phyloP scores from a whole-genome alignment of 92 coral and sea anemone genomes.

The Phenganax subtilis region DNA sequence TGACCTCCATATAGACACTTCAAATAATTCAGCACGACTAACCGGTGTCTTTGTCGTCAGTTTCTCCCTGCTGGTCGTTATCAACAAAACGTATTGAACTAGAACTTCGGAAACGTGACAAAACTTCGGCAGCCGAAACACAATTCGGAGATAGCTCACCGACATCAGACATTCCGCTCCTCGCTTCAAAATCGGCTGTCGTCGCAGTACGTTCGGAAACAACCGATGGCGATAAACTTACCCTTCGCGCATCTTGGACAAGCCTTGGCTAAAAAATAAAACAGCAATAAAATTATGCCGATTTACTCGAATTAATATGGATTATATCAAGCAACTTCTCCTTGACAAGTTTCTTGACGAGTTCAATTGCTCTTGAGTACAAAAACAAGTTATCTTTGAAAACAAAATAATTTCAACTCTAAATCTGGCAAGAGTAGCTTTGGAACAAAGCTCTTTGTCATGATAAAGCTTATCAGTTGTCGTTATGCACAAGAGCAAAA shows the following conservation, averaged over 20 bases:
- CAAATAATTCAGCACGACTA: not conserved
- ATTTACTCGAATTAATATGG: too few relatives aligned
- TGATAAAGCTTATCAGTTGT: too few relatives aligned
- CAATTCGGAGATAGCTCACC: constrained; percentile 68
- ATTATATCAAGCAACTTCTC: too few relatives aligned
- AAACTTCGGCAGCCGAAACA: constrained; percentile 86
- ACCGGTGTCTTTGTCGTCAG: constrained; percentile 18
- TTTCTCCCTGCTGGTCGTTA: constrained; percentile 4
- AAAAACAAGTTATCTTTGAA: too few relatives aligned
- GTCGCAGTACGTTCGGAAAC: constrained; percentile 28
- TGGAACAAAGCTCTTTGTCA: too few relatives aligned
- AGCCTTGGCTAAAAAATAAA: constrained; percentile 16
- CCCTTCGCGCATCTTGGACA: constrained; percentile 3
- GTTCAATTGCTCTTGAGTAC: too few relatives aligned
- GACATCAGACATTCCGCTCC: constrained; percentile 32
- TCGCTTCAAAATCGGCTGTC: constrained; percentile 20
- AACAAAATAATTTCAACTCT: too few relatives aligned
- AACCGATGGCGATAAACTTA: constrained; percentile 22
- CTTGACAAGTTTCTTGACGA: too few relatives aligned
- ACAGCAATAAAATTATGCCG: too few relatives aligned
- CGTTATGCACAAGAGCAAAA: too few relatives aligned
- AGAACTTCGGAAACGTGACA: constrained; percentile 63
- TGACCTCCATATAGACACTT: not conserved
- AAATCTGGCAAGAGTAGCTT: too few relatives aligned
- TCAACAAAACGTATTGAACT: constrained; percentile 19